Evolutionary conservation across 1,140 invertebrate genomes (phyloP).

Genomic region (Drosophila saltans): DNA sequence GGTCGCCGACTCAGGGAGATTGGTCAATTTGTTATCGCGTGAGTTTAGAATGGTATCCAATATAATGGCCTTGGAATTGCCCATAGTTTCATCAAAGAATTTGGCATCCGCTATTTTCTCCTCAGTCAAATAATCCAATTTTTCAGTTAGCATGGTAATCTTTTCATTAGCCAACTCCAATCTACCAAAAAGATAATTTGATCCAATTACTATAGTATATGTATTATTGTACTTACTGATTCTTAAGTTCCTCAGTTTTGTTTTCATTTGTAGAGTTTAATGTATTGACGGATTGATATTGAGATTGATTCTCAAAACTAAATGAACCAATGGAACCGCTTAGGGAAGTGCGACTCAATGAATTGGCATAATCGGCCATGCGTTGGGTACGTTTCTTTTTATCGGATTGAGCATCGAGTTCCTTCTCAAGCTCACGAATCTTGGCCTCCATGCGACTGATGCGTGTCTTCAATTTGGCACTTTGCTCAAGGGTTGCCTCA

Average conservation of each 20-base stretch:
- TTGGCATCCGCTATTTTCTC: conserved; percentile 72
- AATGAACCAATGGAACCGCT: conserved; percentile 70
- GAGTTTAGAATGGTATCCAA: conserved; percentile 58
- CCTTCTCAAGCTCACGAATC: conserved; percentile 72
- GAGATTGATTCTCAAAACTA: conserved; percentile 69
- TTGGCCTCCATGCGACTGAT: conserved; percentile 69
- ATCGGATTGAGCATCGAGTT: conserved; percentile 68
- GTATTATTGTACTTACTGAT: conserved; percentile 47
- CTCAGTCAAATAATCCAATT: conserved; percentile 56
- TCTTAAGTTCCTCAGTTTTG: conserved; percentile 62
- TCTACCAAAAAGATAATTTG: conserved; percentile 26
- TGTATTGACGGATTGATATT: conserved; percentile 38
- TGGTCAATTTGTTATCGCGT: conserved; percentile 16
- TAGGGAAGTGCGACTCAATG: conserved; percentile 56
- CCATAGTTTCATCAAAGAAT: conserved; percentile 69
- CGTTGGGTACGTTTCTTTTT: conserved; percentile 76
- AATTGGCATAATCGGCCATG: conserved; percentile 68
- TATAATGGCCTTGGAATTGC: conserved; percentile 69
- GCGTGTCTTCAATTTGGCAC: conserved; percentile 65
- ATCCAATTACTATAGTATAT: no score
- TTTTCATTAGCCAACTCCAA: conserved; percentile 77
- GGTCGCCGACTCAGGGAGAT: background rate
- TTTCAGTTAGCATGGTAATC: conserved; percentile 68
- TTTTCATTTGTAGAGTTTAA: conserved; percentile 35
- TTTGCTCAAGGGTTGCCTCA: conserved; percentile 49